These are phyloP conservation scores for Lasioglossum pauxillum DNA, from an alignment of 2,888 invertebrate genomes.

Conservation along the genomic window DNA sequence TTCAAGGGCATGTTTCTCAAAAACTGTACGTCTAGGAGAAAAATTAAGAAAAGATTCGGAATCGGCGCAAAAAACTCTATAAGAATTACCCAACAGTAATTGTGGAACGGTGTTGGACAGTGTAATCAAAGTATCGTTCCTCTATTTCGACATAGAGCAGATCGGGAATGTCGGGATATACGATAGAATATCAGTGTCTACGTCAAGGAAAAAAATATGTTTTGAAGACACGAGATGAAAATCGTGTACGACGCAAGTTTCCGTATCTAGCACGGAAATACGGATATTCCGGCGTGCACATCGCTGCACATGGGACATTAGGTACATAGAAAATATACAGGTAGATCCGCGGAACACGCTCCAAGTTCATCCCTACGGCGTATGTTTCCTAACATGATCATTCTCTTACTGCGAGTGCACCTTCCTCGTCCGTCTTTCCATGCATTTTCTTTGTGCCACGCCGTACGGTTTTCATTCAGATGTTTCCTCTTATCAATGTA, in stretches of 20 bases:
- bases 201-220: slow-evolving; percentile 21
- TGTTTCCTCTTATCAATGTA: neutral
- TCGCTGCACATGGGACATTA: slow-evolving; percentile 24
- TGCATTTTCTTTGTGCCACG: neutral
- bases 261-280: slow-evolving; percentile 5
- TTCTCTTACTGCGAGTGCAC: slow-evolving; percentile 15
- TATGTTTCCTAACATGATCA: slow-evolving; percentile 45
- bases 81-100: too few species aligned
- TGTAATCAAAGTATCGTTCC: neutral
- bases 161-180: slow-evolving; percentile 1
- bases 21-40: too few species aligned
- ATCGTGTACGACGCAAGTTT: slow-evolving; percentile 23
- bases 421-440: slow-evolving; percentile 12
- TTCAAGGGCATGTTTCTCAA: too few species aligned
- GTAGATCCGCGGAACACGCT: slow-evolving; percentile 19
- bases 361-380: slow-evolving; percentile 24
- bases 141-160: neutral
- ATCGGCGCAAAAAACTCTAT: too few species aligned
- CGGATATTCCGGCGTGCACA: slow-evolving; percentile 6
- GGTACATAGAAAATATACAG: slow-evolving; percentile 20
- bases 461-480: neutral
- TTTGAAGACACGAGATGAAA: slow-evolving; percentile 17
- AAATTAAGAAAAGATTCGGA: too few species aligned
- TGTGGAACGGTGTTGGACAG: too few species aligned
- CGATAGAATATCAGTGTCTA: slow-evolving; percentile 25